Base-by-base conservation (phyloP, 2,797 vertebrate genomes). In the Peromyscus aztecus region DNA sequence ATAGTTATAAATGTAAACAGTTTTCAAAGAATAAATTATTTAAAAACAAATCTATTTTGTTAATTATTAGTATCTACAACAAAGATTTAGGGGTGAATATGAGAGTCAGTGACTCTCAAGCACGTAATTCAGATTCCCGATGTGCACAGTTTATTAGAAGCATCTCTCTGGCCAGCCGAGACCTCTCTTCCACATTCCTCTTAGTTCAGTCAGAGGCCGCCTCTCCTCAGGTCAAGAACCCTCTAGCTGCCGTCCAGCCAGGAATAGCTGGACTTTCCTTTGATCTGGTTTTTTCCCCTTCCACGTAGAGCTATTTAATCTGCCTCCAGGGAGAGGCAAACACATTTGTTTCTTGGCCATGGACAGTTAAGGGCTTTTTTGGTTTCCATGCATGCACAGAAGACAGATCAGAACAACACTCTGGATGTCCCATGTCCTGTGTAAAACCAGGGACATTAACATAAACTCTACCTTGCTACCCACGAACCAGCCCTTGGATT, bases 131-230 rank as follows among this genome's bases (percentile, higher is more conserved):
- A 78, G 80, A 78, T 91, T 90, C 92, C 76, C 46, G 13, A n/a
- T 43, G 78, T 61, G 52, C 52, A 78, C 24, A 16, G 21, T 24
- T 91, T 82, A 88, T 78, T 55, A 90, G 89, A 92, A 90, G 31
- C 90, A 57, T 88, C 57, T 78, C 57, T 85, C 94, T 82, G 80
- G 91, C 86, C 40, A 57, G 31, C 23, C 69, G 8, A 59, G 87
- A 67, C 65, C 80, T 37, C 40, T 93, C 89, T 93, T 91, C 75
- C 75, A 91, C 71, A 86, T 94, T 94, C 90, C 82, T 94, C 52
- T 17, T 63, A 83, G 95, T 95, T 98, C 94, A 94, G 89, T 86
- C 75, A 92, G 67, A 96, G 97, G 95, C 95, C 88, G 84, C 78
- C 16, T 88, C 46, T 94, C 27, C 92, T 80, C 87, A 89, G 94